These are phyloP conservation scores for Microtus oregoni DNA, from an alignment of 2,113 vertebrate species.

Conservation along the genomic window DNA sequence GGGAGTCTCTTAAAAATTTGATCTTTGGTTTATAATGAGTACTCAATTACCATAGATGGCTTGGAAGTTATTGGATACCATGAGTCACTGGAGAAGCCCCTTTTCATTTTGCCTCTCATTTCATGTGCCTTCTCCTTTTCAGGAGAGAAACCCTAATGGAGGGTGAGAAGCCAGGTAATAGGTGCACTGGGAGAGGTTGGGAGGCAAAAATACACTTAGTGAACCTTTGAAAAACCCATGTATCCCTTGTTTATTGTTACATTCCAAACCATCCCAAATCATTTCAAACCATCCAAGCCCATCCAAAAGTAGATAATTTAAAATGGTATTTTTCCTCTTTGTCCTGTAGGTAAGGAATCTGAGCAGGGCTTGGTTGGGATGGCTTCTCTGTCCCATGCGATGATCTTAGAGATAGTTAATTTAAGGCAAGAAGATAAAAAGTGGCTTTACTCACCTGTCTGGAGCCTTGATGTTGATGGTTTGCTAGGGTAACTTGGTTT, in stretches of 20 bases:
- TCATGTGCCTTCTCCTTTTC: background rate
- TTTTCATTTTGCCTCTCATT: background rate
- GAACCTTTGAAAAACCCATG: background rate
- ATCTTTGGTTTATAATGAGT: background rate
- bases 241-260: background rate
- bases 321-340: background rate
- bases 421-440: background rate
- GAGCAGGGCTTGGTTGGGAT: background rate
- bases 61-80: background rate
- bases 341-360: background rate
- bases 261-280: background rate
- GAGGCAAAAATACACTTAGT: background rate
- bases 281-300: background rate
- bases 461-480: background rate
- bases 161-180: background rate
- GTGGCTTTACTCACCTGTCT: background rate
- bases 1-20: background rate
- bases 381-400: background rate
- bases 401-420: background rate
- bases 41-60: background rate
- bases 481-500: background rate
- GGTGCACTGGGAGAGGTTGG: background rate
- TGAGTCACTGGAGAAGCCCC: background rate
- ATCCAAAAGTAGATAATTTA: background rate
- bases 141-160: background rate